Percentiles rank a stretch among this genome's conserved stretches.
These are phyloP conservation scores for Accipiter minullus DNA, from an alignment of 2,797 vertebrate species.

Conservation along the genomic window DNA sequence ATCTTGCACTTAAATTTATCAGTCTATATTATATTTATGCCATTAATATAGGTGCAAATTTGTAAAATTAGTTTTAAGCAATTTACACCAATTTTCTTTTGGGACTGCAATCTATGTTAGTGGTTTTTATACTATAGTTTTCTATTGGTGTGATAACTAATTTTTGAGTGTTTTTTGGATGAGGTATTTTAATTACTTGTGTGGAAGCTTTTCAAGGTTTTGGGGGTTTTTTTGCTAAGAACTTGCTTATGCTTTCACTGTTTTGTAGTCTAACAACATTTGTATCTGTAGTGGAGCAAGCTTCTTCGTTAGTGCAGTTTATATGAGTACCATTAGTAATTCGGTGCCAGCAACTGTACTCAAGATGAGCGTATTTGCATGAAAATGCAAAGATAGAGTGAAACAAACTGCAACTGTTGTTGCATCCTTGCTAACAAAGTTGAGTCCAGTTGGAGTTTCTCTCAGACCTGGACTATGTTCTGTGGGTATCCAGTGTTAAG, in stretches of 20 bases:
- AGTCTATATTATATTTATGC: too few species aligned
- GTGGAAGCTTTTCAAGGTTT: background rate
- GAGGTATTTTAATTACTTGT: background rate
- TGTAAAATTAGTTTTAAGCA: background rate
- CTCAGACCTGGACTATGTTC: background rate
- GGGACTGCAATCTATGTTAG: background rate
- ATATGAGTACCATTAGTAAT: background rate
- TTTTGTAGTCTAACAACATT: background rate
- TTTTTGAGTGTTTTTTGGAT: background rate
- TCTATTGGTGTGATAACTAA: background rate
- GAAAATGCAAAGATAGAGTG: background rate
- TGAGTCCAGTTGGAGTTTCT: background rate
- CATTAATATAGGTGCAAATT: background rate
- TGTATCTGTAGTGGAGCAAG: background rate
- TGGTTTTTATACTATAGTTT: background rate
- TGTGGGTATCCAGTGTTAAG: background rate
- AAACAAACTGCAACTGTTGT: background rate
- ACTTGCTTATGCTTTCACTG: background rate
- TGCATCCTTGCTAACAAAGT: background rate
- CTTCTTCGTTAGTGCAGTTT: background rate
- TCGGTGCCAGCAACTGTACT: background rate
- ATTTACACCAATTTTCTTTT: background rate
- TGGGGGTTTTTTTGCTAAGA: background rate
- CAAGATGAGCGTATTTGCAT: background rate
- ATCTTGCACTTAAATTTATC: too few species aligned